Conservation (phyloP, 2,113 vertebrate genomes). For the Grammatotria lemairii region DNA sequence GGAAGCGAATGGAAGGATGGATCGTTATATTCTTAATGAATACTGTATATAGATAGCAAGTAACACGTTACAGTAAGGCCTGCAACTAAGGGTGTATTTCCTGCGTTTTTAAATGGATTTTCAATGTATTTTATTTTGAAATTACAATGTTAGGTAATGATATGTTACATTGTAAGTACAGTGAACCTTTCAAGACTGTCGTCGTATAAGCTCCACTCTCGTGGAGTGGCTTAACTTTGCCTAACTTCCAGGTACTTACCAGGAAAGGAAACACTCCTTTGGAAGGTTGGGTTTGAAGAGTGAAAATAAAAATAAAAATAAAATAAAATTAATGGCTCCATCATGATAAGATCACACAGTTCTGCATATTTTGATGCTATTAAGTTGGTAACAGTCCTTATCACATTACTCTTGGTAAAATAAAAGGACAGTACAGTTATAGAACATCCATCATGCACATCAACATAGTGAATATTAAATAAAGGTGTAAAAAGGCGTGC, state of each 20-base stretch:
- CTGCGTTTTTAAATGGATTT: background rate
- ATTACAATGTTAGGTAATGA: background rate
- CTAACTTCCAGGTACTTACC: background rate
- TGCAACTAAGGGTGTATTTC: background rate
- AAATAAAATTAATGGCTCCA: background rate
- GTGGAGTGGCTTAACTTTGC: background rate
- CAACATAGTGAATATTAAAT: background rate
- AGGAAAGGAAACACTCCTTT: background rate
- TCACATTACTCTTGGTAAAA: background rate
- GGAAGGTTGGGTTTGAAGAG: background rate
- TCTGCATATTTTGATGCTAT: background rate
- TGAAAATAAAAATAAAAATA: background rate
- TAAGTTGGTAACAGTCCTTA: background rate
- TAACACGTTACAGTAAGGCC: background rate
- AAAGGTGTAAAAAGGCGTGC: background rate
- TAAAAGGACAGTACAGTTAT: background rate
- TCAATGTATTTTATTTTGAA: background rate
- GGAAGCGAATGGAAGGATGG: background rate
- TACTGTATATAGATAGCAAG: background rate
- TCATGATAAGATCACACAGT: background rate
- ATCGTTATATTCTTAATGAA: background rate
- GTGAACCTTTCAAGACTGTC: background rate
- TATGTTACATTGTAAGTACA: background rate
- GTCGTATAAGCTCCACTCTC: background rate
- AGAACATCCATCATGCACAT: background rate